These are phyloP conservation scores for Cariama cristata DNA, from an alignment of 2,113 vertebrate genomes.

Conservation along the genomic window DNA sequence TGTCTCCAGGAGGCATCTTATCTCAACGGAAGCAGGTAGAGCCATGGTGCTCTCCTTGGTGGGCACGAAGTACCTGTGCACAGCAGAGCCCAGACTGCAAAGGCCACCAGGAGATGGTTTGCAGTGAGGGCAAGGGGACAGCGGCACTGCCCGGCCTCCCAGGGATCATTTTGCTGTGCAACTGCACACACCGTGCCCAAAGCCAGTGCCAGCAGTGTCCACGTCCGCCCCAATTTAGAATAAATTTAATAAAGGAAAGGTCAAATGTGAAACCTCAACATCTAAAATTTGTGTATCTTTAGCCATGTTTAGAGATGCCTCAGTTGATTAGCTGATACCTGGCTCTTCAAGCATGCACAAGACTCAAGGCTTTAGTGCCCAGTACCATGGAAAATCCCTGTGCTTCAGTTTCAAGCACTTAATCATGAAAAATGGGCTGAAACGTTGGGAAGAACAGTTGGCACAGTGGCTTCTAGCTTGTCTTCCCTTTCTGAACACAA, in stretches of 20 bases:
- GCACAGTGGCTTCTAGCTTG: not conserved
- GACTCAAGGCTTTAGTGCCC: not conserved
- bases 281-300: not conserved
- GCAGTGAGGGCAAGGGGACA: not conserved
- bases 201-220: not conserved
- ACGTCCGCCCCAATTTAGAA: not conserved
- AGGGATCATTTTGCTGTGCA: fast-evolving
- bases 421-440: not conserved
- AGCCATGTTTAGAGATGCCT: not conserved
- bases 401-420: not conserved
- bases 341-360: not conserved
- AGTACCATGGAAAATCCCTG: not conserved
- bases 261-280: not conserved
- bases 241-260: not conserved
- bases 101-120: not conserved
- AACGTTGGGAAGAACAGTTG: not conserved
- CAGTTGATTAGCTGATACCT: not conserved
- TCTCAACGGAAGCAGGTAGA: fast-evolving
- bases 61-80: not conserved
- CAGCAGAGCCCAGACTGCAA: not conserved
- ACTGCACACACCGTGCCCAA: not conserved
- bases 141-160: fast-evolving
- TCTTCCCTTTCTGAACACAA: not conserved
- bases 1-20: not conserved
- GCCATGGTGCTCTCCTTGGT: fast-evolving